Evolutionary conservation across 2,797 vertebrate genomes (phyloP).

Genomic region (Gallinago solitaria): DNA sequence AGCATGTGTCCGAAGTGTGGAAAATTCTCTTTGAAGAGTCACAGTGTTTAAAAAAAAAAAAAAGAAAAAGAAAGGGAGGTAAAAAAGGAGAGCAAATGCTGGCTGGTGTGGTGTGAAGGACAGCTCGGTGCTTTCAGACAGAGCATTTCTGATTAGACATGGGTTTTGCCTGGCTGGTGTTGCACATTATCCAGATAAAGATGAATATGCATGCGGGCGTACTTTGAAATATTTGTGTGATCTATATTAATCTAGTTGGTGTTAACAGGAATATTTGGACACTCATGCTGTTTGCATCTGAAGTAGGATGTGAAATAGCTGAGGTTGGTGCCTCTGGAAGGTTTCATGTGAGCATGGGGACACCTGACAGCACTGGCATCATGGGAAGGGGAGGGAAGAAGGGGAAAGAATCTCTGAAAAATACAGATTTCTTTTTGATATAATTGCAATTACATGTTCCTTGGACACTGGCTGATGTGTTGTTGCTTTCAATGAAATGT

Average conservation of each 20-base stretch:
- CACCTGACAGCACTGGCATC: neutral
- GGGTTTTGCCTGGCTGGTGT: neutral
- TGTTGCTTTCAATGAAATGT: rapidly evolving
- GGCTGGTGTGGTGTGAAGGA: neutral
- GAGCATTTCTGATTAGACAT: neutral
- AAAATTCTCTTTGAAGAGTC: slow-evolving; percentile 56
- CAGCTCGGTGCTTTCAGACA: neutral
- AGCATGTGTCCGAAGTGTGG: slow-evolving; percentile 36
- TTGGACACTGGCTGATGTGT: rapidly evolving
- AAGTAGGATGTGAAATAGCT: neutral
- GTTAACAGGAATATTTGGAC: neutral
- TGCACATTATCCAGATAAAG: neutral
- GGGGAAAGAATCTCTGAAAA: neutral
- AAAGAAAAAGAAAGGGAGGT: neutral
- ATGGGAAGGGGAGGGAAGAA: neutral
- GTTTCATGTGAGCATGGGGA: rapidly evolving
- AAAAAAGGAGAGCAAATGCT: neutral
- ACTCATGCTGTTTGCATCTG: neutral
- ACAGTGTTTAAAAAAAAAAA: neutral
- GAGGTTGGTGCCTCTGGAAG: neutral
- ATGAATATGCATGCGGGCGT: neutral
- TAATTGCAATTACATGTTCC: rapidly evolving
- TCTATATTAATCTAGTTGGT: neutral
- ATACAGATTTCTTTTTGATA: rapidly evolving
- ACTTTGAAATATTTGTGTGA: neutral